Evolutionary conservation across 2,797 vertebrate genomes (phyloP).

Genomic region (Sarcoramphus papa): DNA sequence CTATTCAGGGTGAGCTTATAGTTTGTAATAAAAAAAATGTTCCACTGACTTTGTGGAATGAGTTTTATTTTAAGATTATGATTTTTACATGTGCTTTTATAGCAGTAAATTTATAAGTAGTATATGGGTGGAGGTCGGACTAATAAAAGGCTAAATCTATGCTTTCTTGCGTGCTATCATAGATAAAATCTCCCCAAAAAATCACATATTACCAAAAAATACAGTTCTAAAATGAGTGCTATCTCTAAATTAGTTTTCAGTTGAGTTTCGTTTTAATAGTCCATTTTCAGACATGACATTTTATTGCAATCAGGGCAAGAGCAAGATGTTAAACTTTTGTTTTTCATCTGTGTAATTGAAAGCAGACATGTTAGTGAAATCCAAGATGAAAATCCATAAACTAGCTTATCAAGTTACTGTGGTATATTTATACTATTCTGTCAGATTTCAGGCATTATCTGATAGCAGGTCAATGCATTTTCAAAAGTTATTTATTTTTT

Average conservation of each 20-base stretch:
- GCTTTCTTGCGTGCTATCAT: neutral
- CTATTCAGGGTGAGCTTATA: conserved; percentile 13
- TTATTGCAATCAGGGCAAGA: conserved; percentile 17
- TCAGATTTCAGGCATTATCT: neutral
- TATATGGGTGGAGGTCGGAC: neutral
- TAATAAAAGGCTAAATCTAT: neutral
- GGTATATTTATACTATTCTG: neutral
- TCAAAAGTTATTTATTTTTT: neutral
- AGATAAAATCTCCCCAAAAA: neutral
- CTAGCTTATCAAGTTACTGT: conserved; percentile 39
- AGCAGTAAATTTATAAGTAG: conserved; percentile 20
- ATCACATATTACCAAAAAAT: neutral
- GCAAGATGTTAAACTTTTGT: conserved; percentile 25
- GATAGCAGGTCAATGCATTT: neutral
- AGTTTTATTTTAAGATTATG: conserved; percentile 59
- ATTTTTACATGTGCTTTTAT: conserved; percentile 45
- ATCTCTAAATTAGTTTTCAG: neutral
- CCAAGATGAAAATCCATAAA: conserved; percentile 30
- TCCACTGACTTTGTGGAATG: conserved; percentile 54
- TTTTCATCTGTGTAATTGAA: conserved; percentile 53
- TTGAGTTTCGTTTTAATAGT: neutral
- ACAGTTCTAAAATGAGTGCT: neutral
- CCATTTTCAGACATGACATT: neutral
- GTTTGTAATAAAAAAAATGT: conserved; percentile 45
- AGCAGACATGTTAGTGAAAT: conserved; percentile 30